phyloP scores from a whole-genome alignment of 1,140 invertebrate species.

The Sycobia sp. region DNA sequence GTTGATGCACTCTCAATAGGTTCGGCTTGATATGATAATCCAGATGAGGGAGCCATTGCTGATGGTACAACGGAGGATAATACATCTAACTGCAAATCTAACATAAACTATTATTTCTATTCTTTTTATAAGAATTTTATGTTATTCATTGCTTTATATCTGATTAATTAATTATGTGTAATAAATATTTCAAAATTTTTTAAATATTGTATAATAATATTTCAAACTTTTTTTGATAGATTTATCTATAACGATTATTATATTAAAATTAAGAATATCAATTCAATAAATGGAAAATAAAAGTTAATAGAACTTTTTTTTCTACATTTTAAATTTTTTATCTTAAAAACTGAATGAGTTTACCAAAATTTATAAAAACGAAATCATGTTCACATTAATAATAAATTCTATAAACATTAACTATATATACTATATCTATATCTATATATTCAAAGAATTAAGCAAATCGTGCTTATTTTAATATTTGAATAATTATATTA shows the following conservation, averaged over 20 bases:
- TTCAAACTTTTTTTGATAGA: not conserved
- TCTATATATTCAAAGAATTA: too few relatives aligned
- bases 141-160: too few relatives aligned
- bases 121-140: too few relatives aligned
- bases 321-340: not conserved
- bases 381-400: too few relatives aligned
- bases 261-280: not conserved
- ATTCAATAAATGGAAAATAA: not conserved
- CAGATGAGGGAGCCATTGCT: conserved; percentile 65
- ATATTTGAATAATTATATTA: too few relatives aligned
- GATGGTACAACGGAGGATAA: conserved; percentile 70
- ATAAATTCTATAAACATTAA: too few relatives aligned
- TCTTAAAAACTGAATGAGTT: not conserved
- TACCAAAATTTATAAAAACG: not conserved
- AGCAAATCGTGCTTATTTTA: too few relatives aligned
- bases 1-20: conserved; percentile 47
- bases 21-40: conserved; percentile 63
- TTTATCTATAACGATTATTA: not conserved
- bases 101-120: conserved; percentile 30
- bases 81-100: conserved; percentile 64
- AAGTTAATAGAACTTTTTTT: not conserved
- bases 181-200: too few relatives aligned
- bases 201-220: not conserved
- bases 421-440: too few relatives aligned
- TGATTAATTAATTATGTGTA: not conserved